Base-by-base conservation (phyloP, 2,113 vertebrate genomes). In the Meriones unguiculatus region DNA sequence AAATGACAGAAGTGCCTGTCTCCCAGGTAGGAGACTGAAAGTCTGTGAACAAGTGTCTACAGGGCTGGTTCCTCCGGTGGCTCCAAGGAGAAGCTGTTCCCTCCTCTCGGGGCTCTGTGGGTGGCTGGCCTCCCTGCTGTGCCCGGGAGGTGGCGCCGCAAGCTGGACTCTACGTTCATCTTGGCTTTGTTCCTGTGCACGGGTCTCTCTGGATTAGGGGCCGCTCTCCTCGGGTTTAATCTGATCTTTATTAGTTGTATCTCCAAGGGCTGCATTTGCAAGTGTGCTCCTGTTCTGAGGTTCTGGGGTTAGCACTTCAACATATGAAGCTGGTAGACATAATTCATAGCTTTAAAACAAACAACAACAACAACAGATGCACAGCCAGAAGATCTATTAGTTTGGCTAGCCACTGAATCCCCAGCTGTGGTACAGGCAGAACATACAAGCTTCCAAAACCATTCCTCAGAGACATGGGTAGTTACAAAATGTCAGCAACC, bases 111-210 rank as follows among this genome's bases (percentile, higher is more conserved):
- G 8, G 72, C 7, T 10, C 17, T 38, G 9, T 13, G 35, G 41
- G 2, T 50, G 18, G 0, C 41, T 41, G 59, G 28, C 17, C 7
- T 57, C 11, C 70, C 15, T 9, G 73, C 8, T 0, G 0, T 73
- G 65, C 52, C 4, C n/a, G 38, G 52, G 25, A 14, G 20, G 69
- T 41, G 2, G 14, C 12, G 1, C 7, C 1, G 0, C 15, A 4
- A 15, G 7, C 14, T 20, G 59, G 57, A 3, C 24, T 30, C 50
- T 22, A 32, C 52, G 28, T 32, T 72, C 2, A 13, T 20, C 9
- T n/a, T 65, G 1, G 59, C 25, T 5, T 24, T 70, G 62, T 87
- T 54, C 25, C 18, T 28, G 30, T 24, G 35, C 1, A 25, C 0
- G 9, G 57, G 10, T 41, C 85, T 64, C 41, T 22, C 38, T 41